These are phyloP conservation scores for Epinotia ramella DNA, from an alignment of 2,888 invertebrate genomes.

Conservation along the genomic window DNA sequence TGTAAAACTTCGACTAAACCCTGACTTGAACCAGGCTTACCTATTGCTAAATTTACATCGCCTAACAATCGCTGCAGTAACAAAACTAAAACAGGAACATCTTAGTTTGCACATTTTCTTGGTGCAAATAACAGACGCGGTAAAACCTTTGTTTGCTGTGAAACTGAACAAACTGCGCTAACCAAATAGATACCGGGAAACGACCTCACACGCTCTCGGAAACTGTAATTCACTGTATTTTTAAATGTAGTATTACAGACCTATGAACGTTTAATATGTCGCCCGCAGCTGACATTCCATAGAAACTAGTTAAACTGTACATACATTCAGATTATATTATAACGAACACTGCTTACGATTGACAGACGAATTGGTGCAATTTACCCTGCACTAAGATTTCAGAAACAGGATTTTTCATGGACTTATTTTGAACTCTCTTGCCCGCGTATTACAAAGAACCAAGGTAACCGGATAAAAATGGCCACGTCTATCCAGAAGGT, in stretches of 20 bases:
- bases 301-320: too few relatives aligned
- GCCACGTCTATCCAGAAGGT: too few relatives aligned
- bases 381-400: background rate
- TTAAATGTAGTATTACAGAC: background rate
- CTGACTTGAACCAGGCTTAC: too few relatives aligned
- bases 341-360: too few relatives aligned
- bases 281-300: too few relatives aligned
- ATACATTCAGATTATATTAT: too few relatives aligned
- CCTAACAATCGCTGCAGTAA: background rate
- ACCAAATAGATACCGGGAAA: conserved; percentile 14
- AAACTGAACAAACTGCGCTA: conserved; percentile 22
- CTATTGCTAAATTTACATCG: too few relatives aligned
- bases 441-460: too few relatives aligned
- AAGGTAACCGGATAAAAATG: too few relatives aligned
- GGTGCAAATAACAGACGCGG: conserved; percentile 1
- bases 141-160: conserved; percentile 6
- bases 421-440: too few relatives aligned
- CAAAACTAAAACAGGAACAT: background rate
- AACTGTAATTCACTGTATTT: conserved; percentile 7
- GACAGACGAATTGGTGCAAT: too few relatives aligned
- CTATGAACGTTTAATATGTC: too few relatives aligned
- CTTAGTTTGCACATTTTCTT: conserved; percentile 7
- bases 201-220: background rate
- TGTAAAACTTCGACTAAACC: background rate
- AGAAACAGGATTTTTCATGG: background rate